These are phyloP conservation scores for Boleophthalmus pectinirostris DNA, from an alignment of 2,113 vertebrate genomes.

Conservation along the genomic window DNA sequence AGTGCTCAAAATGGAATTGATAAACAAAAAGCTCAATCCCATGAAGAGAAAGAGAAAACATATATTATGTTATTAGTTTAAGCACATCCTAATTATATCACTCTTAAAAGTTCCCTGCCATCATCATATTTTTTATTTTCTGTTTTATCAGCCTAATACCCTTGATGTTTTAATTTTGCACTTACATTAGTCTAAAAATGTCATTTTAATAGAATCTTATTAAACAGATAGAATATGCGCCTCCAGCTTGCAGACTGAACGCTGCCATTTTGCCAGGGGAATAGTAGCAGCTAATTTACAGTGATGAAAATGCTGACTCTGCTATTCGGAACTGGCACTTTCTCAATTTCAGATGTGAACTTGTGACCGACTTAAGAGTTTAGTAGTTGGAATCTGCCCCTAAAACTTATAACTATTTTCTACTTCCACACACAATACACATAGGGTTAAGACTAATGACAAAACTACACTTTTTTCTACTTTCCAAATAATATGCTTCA, in stretches of 20 bases:
- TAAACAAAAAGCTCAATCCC: too few species aligned
- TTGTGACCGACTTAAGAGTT: background rate
- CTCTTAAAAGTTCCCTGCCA: background rate
- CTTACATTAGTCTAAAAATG: conserved; percentile 1
- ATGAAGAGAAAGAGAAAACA: too few species aligned
- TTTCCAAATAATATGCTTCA: background rate
- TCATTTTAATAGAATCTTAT: background rate
- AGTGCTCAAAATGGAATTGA: too few species aligned
- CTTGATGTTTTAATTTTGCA: background rate
- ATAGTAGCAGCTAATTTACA: conserved; percentile 1
- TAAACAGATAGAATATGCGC: conserved; percentile 3
- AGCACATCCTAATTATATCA: conserved; percentile 20
- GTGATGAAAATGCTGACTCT: background rate
- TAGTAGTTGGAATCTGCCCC: background rate
- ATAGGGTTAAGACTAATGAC: background rate
- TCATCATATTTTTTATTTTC: background rate
- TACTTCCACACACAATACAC: background rate
- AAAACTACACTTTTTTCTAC: background rate
- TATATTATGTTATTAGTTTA: background rate
- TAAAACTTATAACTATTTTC: background rate
- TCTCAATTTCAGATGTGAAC: conserved; percentile 1
- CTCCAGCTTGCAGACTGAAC: background rate
- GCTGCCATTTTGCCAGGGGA: conserved; percentile 1
- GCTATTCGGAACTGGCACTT: background rate
- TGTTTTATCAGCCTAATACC: background rate